Base-by-base conservation (phyloP, 2,888 invertebrate species). In the Liodrosophila aerea region DNA sequence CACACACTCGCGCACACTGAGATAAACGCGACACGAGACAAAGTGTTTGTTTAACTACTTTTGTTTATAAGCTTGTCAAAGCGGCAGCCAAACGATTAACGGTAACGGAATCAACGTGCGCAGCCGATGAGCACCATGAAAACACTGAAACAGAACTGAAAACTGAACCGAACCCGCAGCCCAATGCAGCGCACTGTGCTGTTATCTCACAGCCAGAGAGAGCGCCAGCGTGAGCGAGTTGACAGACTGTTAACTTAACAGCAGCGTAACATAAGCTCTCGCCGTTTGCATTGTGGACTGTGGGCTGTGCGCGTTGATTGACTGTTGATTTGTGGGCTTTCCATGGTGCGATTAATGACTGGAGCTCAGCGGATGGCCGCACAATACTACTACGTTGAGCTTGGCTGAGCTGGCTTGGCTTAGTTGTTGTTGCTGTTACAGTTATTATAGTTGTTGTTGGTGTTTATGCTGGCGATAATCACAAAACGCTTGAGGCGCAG, bases 121-220 rank as follows among this genome's bases (percentile, higher is more conserved):
- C 67, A 64, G 57, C 45, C 85, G 81, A 45, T 61, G 66, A 85
- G 83, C 85, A 81, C 85, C 80, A 68, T 53, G 9, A 31, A 57
- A 64, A 69, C 76, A 65, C 85, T 81, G 63, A 83, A 76, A 65
- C 80, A 60, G 65, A 73, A 75, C 73, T 73, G 71, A 71, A 67
- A 29, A 40, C n/a, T 43, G 47, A 51, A 41, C 49, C 18, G 37
- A 29, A n/a, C n/a, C n/a, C n/a, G n/a, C n/a, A n/a, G n/a, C n/a
- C n/a, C n/a, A 18, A 15, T 11, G 22, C 37, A 47, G 22, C 29
- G 65, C 46, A 45, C 11, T 2, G 33, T 37, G 11, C 29, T 13
- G 16, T 7, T 8, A 30, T 2, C 22, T n/a, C 37, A 22, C 22
- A 27, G 46, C 8, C 7, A 31, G 7, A 31, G 46, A 70, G 70